A percentile compares a stretch with the other conserved stretches of the same genome.
Evolutionary conservation across 2,113 vertebrate genomes (phyloP).

Genomic region (Brienomyrus longianalis): DNA sequence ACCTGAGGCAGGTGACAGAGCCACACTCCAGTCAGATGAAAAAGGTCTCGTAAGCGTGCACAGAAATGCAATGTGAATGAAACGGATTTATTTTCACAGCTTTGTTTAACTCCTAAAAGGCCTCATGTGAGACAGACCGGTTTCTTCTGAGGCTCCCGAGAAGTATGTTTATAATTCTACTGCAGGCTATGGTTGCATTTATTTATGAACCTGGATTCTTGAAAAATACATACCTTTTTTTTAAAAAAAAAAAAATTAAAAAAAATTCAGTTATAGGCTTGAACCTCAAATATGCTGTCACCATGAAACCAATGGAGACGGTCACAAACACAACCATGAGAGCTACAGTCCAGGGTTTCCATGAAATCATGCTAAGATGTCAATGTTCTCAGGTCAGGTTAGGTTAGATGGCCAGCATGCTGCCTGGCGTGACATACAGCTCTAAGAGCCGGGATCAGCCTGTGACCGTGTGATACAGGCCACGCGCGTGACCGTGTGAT

Average conservation of each 20-base stretch:
- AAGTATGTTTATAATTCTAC: background rate
- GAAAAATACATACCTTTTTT: background rate
- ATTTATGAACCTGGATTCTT: background rate
- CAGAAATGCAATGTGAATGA: background rate
- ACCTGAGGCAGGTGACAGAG: background rate
- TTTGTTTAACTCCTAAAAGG: background rate
- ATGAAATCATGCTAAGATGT: background rate
- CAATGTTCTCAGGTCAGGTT: background rate
- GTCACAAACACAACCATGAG: background rate
- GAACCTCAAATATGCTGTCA: background rate
- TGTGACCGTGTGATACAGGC: background rate
- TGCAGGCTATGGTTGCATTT: background rate
- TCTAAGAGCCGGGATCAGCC: background rate
- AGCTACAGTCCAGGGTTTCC: background rate
- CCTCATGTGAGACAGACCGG: background rate
- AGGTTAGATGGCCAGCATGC: background rate
- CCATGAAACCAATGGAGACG: background rate
- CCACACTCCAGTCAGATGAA: background rate
- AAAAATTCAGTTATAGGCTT: background rate
- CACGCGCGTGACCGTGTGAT: no score
- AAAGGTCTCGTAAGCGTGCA: background rate
- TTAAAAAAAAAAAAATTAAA: background rate
- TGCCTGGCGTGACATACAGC: background rate
- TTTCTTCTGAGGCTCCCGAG: background rate
- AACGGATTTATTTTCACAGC: background rate